phyloP scores from a whole-genome alignment of 2,888 invertebrate genomes.

The Drosophila buzzatii region DNA sequence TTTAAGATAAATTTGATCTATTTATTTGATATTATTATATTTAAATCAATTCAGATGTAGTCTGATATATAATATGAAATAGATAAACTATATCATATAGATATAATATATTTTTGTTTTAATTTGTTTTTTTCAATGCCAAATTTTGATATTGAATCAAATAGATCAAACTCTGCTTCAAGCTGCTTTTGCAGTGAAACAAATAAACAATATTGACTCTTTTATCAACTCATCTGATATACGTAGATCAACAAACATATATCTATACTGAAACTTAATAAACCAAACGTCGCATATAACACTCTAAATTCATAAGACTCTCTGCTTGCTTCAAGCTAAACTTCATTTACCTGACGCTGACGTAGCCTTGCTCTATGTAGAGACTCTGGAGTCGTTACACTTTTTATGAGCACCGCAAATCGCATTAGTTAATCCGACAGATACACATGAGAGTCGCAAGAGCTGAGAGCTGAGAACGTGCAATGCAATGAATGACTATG shows the following conservation, averaged over 20 bases:
- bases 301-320: neutral
- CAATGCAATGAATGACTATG: constrained; percentile 37
- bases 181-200: neutral
- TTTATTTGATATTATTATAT: no score
- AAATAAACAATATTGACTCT: neutral
- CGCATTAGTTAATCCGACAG: constrained; percentile 78
- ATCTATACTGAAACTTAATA: neutral
- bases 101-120: no score
- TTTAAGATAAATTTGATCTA: no score
- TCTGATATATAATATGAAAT: no score
- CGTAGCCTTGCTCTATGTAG: constrained; percentile 31
- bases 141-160: no score
- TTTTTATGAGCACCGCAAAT: constrained; percentile 76
- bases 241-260: no score
- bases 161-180: no score
- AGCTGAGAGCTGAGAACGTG: constrained; percentile 43
- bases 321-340: constrained; percentile 28
- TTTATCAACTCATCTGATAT: neutral
- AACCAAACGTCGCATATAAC: neutral
- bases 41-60: no score
- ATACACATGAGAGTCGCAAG: constrained; percentile 55
- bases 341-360: constrained; percentile 42
- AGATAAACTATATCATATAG: no score
- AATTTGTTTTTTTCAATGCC: no score
- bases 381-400: constrained; percentile 67